Conservation (phyloP, 1,140 invertebrate species). For the Gonatopus flavifemur region DNA sequence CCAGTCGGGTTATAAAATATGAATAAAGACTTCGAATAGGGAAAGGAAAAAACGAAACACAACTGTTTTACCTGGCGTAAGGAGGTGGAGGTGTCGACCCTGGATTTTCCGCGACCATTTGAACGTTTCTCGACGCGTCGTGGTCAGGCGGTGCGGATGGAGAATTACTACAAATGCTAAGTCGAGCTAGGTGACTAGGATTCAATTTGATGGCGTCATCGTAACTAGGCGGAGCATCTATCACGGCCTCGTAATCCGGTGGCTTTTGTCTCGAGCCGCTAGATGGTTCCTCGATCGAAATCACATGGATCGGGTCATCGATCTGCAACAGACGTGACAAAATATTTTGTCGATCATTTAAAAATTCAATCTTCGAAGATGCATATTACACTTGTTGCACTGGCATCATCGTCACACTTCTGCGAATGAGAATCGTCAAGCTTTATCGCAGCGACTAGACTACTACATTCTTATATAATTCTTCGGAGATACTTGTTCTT, state of each 20-base stretch:
- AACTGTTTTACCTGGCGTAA: conserved; percentile 50
- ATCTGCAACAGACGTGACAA: conserved; percentile 59
- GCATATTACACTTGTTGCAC: too few relatives aligned
- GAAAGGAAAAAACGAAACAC: conserved; percentile 1
- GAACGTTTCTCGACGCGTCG: conserved; percentile 31
- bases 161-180: conserved; percentile 32
- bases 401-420: too few relatives aligned
- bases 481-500: too few relatives aligned
- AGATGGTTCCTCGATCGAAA: conserved; percentile 60
- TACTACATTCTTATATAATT: too few relatives aligned
- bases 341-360: too few relatives aligned
- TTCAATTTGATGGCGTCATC: conserved; percentile 74
- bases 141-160: conserved; percentile 24
- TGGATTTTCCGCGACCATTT: conserved; percentile 32
- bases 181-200: conserved; percentile 55
- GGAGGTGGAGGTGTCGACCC: conserved; percentile 43
- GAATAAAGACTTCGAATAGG: neutral
- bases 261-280: conserved; percentile 64
- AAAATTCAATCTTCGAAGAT: too few relatives aligned
- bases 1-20: neutral
- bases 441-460: too few relatives aligned
- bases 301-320: conserved; percentile 68
- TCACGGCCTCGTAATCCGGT: conserved; percentile 72
- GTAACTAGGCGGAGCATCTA: conserved; percentile 70
- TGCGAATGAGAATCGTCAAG: too few relatives aligned